Base-by-base conservation (phyloP, 2,888 invertebrate species). In the Athalia rosae region DNA sequence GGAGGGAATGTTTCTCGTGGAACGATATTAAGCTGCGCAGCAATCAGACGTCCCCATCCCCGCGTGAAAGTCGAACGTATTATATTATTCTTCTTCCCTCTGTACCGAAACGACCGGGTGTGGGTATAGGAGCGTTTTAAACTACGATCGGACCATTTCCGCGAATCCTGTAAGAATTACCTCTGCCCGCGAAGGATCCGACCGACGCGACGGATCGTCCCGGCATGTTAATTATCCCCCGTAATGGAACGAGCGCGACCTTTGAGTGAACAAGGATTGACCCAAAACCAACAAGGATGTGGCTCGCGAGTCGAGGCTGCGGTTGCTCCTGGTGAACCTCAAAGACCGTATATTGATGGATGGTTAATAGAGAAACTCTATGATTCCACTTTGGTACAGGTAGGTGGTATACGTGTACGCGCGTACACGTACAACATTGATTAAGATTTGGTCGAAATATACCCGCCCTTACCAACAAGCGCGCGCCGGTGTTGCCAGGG, bases 331-430 rank as follows among this genome's bases (percentile, higher is more conserved):
- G 74, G 74, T 41, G 62, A 61, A 74, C 62, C 74, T 74, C 74
- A 74, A 74, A 74, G 74, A 74, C 74, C 61, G 61, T 41, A 28
- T 28, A 74, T 74, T 74, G 74, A 74, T 74, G 74, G 74, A 74
- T 74, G 62, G 59, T 50, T 74, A 62, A 74, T 61, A 74, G 74
- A 74, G 74, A 28, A 61, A 47, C 61, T 47, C 28, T 61, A 61
- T 13, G 8, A 15, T 8, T 74, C 61, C 48, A 28, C 28, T 28
- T 28, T 28, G 28, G 28, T 28, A 28, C 1, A 28, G 28, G 28
- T 28, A 28, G 28, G 2, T n/a, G n/a, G n/a, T n/a, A n/a, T n/a
- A n/a, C n/a, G n/a, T 28, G 2, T 61, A 9, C 61, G 58, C 58
- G 15, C 47, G 59, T 48, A 62, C 74, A n/a, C n/a, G n/a, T n/a